Base-by-base conservation (phyloP, 2,888 invertebrate species). In the Hofmannophila pseudospretella region DNA sequence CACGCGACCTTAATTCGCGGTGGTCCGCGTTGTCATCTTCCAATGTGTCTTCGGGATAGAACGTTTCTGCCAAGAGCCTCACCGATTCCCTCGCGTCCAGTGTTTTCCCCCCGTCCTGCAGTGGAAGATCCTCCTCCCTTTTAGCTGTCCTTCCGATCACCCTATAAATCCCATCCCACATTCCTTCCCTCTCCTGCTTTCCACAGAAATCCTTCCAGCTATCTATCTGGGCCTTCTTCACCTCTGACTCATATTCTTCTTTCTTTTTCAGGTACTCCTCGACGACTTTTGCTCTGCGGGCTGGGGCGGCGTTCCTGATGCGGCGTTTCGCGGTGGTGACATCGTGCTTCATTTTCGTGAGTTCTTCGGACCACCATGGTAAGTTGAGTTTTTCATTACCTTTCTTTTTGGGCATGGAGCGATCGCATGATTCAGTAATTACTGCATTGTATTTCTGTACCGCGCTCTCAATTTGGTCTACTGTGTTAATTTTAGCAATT, bases 341-440 rank as follows among this genome's bases (percentile, higher is more conserved):
- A 10, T 38, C 19, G 4, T 22, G 37, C 32, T 45, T 51, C 38
- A 40, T 1, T 4, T 7, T 12, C 0, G 19, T 34, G 3, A 50
- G 45, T 5, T 34, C 32, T 3, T 45, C 37, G 11, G 32, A 28
- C 51, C 48, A 48, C 51, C 50, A 50, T 19, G 46, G 49, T 13
- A 47, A 5, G 8, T 26, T 48, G 7, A 39, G 22, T 25, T 1
- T 31, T 3, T 32, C 9, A 10, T 32, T 37, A 0, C 2, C 27
- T 11, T 43, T 42, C 4, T 3, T 22, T 22, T 23, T 23, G 3
- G 23, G 23, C 7, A 23, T 23, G 7, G 3, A 5, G 4, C 7
- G 3, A n/a, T 23, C 7, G n/a, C 23, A 23, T 5, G 8, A 2
- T 23, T 9, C 5, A 8, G 27, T 25, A 16, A 30, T 30, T 7